Conservation (phyloP, 2,888 invertebrate species). For the Icerya purchasi region DNA sequence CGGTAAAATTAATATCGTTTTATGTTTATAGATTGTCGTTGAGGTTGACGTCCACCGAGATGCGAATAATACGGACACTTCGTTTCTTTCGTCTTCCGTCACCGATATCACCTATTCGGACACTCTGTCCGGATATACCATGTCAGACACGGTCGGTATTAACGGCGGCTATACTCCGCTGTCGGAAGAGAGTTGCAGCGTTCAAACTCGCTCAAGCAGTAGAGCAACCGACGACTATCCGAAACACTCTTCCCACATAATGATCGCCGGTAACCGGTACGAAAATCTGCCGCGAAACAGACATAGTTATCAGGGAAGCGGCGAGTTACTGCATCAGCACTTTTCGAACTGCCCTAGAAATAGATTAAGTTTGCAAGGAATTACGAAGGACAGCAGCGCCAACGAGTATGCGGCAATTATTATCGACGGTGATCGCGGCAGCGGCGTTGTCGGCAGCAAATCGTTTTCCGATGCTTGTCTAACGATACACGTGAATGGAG, state of each 20-base stretch:
- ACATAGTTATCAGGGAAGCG: constrained; percentile 20
- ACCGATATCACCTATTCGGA: constrained; percentile 22
- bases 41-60: constrained; percentile 26
- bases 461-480: neutral
- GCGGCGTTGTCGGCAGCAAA: neutral
- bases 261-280: constrained; percentile 6
- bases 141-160: constrained; percentile 20
- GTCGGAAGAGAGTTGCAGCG: constrained; percentile 18
- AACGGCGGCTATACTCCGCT: constrained; percentile 19
- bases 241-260: neutral
- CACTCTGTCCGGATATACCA: constrained; percentile 15
- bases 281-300: constrained; percentile 23
- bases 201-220: constrained; percentile 8
- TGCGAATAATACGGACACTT: neutral
- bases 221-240: constrained; percentile 5
- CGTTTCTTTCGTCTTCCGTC: constrained; percentile 18
- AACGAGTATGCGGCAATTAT: no score
- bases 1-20: no score
- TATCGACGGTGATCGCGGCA: no score
- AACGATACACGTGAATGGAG: neutral
- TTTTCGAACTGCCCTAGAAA: constrained; percentile 2
- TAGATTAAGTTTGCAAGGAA: neutral
- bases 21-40: constrained; percentile 24
- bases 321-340: no score
- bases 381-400: no score